A percentile compares a stretch with the other conserved stretches of the same genome.
phyloP scores from a whole-genome alignment of 2,113 vertebrate species.

The Myocastor coypus region DNA sequence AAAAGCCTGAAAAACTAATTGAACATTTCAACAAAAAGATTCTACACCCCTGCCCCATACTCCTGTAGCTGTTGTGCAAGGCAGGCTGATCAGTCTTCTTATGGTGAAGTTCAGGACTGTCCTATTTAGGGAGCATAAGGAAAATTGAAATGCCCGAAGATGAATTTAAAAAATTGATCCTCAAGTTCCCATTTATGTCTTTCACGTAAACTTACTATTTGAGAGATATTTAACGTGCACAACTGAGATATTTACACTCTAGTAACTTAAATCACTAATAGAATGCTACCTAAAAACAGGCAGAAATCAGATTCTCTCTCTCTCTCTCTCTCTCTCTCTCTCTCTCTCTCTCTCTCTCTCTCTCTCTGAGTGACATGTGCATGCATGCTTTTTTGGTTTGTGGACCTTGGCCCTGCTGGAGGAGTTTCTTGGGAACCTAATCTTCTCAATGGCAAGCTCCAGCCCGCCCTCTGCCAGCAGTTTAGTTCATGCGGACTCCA shows the following conservation, averaged over 20 bases:
- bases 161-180: neutral
- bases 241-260: neutral
- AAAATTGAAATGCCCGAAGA: slow-evolving; percentile 16
- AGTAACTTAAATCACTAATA: slow-evolving; percentile 45
- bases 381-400: slow-evolving; percentile 28
- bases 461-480: slow-evolving; percentile 77
- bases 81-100: neutral
- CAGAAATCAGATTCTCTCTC: neutral
- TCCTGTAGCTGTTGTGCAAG: neutral
- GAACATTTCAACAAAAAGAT: slow-evolving; percentile 33
- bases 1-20: slow-evolving; percentile 28
- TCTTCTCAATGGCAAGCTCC: slow-evolving; percentile 82
- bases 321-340: too few species aligned
- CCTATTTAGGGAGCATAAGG: slow-evolving; percentile 47
- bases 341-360: too few species aligned
- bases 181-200: slow-evolving; percentile 60
- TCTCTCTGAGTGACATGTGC: neutral
- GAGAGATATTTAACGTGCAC: neutral
- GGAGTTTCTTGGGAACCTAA: slow-evolving; percentile 79
- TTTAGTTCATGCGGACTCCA: slow-evolving; percentile 80
- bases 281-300: slow-evolving; percentile 69
- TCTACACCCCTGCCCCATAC: too few species aligned
- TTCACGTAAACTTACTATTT: neutral
- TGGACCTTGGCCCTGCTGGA: slow-evolving; percentile 79
- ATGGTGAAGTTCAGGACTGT: slow-evolving; percentile 47